A percentile compares a stretch with the other conserved stretches of the same genome.
Evolutionary conservation across 1,140 invertebrate species (phyloP).

Genomic region (Sesamia nonagrioides): DNA sequence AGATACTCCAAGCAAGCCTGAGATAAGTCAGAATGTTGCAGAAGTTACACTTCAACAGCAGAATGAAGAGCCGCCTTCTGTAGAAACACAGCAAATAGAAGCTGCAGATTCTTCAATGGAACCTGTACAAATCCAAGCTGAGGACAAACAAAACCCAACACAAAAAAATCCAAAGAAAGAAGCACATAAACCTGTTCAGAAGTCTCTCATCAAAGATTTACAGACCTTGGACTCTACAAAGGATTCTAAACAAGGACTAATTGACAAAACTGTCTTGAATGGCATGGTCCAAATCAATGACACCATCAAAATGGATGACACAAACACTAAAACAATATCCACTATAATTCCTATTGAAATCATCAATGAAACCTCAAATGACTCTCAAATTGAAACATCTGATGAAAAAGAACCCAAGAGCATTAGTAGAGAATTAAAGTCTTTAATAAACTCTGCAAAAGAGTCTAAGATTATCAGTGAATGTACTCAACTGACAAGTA

Average conservation of each 20-base stretch:
- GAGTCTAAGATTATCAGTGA: conserved; percentile 87
- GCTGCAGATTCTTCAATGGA: conserved; percentile 39
- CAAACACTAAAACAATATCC: conserved; percentile 38
- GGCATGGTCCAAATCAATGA: conserved; percentile 19
- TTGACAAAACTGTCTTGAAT: neutral
- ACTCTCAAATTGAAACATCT: conserved; percentile 67
- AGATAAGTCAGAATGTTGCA: neutral
- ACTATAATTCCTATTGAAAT: conserved; percentile 50
- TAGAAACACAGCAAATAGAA: conserved; percentile 24
- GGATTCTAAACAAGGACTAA: neutral
- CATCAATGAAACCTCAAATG: conserved; percentile 66
- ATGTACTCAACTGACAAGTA: conserved; percentile 82
- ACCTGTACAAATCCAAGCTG: neutral
- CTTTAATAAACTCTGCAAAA: conserved; percentile 84
- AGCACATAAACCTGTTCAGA: conserved; percentile 10
- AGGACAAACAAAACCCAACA: conserved; percentile 4
- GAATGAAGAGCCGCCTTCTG: neutral
- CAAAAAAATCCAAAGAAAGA: conserved; percentile 14
- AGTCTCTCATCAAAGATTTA: conserved; percentile 7
- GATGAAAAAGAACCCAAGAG: conserved; percentile 81
- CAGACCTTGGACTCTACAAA: neutral
- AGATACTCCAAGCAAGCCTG: conserved; percentile 9
- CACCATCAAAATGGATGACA: conserved; percentile 18
- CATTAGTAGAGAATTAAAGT: conserved; percentile 83
- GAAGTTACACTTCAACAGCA: neutral